A percentile compares a stretch with the other conserved stretches of the same genome.
These are phyloP conservation scores for Allobates femoralis DNA, from an alignment of 2,797 vertebrate species.

Conservation along the genomic window DNA sequence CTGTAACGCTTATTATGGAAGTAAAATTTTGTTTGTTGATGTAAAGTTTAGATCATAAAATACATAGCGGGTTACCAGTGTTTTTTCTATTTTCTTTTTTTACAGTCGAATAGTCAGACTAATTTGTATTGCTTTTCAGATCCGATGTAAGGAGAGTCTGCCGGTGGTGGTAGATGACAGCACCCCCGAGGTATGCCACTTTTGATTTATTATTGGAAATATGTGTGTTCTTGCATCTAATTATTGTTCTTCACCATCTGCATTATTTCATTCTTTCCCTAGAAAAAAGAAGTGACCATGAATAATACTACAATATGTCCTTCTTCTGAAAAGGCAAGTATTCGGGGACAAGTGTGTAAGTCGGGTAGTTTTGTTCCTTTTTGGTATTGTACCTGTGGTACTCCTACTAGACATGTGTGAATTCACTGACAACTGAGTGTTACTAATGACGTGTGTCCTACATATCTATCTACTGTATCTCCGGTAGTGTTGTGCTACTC, in stretches of 20 bases:
- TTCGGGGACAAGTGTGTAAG: not conserved
- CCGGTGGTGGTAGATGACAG: not conserved
- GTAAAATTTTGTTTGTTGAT: too few species aligned
- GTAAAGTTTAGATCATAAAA: not conserved
- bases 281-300: conserved; percentile 30
- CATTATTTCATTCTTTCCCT: not conserved
- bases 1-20: too few species aligned
- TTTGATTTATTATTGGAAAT: not conserved
- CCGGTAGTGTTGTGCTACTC: too few species aligned
- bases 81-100: not conserved
- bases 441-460: too few species aligned
- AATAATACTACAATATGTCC: conserved; percentile 23
- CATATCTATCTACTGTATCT: too few species aligned
- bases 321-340: conserved; percentile 9
- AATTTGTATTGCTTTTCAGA: not conserved
- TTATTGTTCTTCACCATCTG: not conserved
- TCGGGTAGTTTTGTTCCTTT: not conserved
- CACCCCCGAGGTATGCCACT: not conserved
- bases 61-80: not conserved
- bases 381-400: not conserved
- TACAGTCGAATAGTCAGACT: not conserved
- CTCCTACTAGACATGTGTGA: too few species aligned
- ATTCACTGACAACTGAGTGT: too few species aligned
- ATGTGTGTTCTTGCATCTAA: not conserved
- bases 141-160: conserved; percentile 17